Conservation (phyloP, 2,888 invertebrate genomes). For the Tinea trinotella region DNA sequence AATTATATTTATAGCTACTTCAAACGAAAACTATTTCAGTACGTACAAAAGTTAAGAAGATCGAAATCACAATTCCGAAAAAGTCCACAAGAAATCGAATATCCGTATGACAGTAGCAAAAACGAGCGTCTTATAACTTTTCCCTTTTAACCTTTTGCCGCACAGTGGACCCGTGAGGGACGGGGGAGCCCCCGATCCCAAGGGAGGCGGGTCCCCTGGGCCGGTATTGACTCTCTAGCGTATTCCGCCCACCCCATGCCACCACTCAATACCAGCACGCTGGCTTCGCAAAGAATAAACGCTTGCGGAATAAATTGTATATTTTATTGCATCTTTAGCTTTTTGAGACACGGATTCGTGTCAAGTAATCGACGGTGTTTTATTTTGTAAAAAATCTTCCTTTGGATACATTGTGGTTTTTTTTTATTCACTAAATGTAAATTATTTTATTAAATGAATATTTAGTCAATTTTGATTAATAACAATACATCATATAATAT, state of each 20-base stretch:
- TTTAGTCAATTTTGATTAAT: too few species aligned
- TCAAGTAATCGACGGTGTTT: too few species aligned
- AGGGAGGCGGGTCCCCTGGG: conserved; percentile 72
- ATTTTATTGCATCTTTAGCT: conserved; percentile 7
- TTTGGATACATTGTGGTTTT: too few species aligned
- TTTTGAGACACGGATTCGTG: conserved; percentile 1
- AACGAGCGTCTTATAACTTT: conserved; percentile 61
- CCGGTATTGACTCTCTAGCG: conserved; percentile 56
- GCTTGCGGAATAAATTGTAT: conserved; percentile 13
- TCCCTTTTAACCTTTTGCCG: conserved; percentile 69
- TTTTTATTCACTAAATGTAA: too few species aligned
- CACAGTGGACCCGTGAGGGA: conserved; percentile 30
- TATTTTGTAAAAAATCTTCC: too few species aligned
- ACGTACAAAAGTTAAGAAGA: not conserved
- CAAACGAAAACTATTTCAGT: too few species aligned
- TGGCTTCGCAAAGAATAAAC: conserved; percentile 6
- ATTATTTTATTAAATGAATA: too few species aligned
- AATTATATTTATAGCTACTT: not conserved
- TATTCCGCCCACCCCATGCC: conserved; percentile 41
- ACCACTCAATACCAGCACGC: conserved; percentile 56
- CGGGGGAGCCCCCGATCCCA: conserved; percentile 40
- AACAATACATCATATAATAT: too few species aligned
- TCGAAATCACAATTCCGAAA: not conserved
- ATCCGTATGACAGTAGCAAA: conserved; percentile 17
- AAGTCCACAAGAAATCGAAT: conserved; percentile 11